Evolutionary conservation across 2,797 vertebrate species (phyloP).

Genomic region (Tinamus major): DNA sequence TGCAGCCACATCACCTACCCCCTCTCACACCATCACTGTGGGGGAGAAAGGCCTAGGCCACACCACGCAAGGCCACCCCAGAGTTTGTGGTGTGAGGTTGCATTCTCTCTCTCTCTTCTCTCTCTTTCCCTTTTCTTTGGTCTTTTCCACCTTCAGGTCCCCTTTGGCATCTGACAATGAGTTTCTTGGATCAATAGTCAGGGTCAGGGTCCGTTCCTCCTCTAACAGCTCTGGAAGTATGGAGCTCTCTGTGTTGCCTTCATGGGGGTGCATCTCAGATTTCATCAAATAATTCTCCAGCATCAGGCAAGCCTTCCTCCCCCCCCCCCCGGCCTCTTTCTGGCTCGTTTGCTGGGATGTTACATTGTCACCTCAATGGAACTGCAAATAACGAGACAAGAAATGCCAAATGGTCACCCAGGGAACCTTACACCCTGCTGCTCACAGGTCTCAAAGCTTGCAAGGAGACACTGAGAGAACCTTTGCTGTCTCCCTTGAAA

Average conservation of each 20-base stretch:
- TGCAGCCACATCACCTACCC: background rate
- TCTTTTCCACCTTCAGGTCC: background rate
- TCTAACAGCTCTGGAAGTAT: background rate
- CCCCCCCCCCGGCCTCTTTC: background rate
- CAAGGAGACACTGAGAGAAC: background rate
- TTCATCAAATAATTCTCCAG: background rate
- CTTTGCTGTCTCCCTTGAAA: background rate
- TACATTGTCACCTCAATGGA: background rate
- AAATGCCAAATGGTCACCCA: background rate
- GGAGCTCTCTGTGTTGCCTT: background rate
- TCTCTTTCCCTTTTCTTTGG: background rate
- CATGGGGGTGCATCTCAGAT: background rate
- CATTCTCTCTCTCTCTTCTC: background rate
- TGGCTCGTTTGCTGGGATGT: background rate
- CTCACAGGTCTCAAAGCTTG: background rate
- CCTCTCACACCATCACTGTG: background rate
- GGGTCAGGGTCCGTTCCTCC: background rate
- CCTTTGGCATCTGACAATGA: background rate
- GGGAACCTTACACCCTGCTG: background rate
- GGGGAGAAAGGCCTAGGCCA: background rate
- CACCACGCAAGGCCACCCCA: background rate
- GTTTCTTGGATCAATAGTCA: background rate
- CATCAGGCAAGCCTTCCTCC: background rate
- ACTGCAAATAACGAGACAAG: slow-evolving; percentile 8
- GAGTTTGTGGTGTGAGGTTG: rapidly evolving